Conservation (phyloP, 2,113 vertebrate species). For the Macquaria australasica region DNA sequence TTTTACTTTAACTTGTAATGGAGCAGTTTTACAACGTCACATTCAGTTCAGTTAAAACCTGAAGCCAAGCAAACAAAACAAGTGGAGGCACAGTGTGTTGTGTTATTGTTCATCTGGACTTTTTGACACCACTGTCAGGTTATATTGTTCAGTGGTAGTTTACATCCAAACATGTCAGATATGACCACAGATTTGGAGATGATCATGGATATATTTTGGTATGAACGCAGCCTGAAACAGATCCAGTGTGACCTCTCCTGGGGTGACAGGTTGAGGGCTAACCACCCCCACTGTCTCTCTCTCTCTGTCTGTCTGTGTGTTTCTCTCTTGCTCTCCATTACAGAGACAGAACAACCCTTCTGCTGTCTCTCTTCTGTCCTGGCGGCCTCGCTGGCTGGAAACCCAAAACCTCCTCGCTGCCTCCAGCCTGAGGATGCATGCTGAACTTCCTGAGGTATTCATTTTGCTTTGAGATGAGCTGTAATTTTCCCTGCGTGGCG, state of each 20-base stretch:
- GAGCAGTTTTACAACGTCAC: not conserved
- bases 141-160: not conserved
- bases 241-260: constrained; percentile 32
- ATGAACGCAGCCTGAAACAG: not conserved
- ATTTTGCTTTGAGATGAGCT: constrained; percentile 22
- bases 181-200: not conserved
- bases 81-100: not conserved
- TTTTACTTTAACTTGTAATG: not conserved
- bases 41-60: not conserved
- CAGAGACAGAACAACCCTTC: constrained; percentile 1
- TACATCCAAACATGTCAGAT: not conserved
- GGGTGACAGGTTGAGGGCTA: constrained; percentile 15
- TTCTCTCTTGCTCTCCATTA: not conserved
- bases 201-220: not conserved
- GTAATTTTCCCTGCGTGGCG: constrained; percentile 21
- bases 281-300: not conserved
- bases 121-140: not conserved
- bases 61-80: not conserved
- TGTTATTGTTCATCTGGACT: not conserved
- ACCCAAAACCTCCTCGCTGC: constrained; percentile 12
- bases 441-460: constrained; percentile 41
- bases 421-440: constrained; percentile 7
- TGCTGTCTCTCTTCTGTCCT: constrained; percentile 16
- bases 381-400: constrained; percentile 26
- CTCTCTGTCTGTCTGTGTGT: not conserved